Conservation (phyloP, 2,888 invertebrate species). For the Cosmia pyralina region DNA sequence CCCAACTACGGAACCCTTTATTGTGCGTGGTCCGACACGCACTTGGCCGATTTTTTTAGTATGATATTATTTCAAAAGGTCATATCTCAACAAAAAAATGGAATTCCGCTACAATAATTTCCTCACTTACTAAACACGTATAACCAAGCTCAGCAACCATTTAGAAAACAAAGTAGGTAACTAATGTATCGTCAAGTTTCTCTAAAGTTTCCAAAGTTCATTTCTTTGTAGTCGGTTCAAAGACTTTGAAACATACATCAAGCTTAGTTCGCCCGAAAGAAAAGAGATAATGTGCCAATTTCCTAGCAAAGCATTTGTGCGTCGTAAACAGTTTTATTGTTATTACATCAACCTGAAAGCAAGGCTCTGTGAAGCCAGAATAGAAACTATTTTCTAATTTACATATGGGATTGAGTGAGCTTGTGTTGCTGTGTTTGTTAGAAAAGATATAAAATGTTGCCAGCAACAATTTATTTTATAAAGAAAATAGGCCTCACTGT, state of each 20-base stretch:
- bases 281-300: conserved; percentile 46
- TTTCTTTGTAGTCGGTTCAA: conserved; percentile 26
- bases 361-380: conserved; percentile 4
- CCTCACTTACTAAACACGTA: neutral
- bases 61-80: too few species aligned
- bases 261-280: conserved; percentile 24
- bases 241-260: conserved; percentile 23
- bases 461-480: neutral
- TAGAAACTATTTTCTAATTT: conserved; percentile 34
- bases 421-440: conserved; percentile 1
- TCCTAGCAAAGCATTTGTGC: conserved; percentile 29
- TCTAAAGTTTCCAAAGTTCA: conserved; percentile 20
- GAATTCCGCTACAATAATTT: neutral
- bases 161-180: conserved; percentile 11
- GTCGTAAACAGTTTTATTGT: conserved; percentile 61
- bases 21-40: too few species aligned
- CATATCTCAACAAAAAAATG: neutral
- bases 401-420: conserved; percentile 14
- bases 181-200: conserved; percentile 4
- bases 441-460: neutral
- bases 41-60: too few species aligned
- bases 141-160: neutral
- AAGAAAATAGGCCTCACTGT: too few species aligned
- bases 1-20: too few species aligned
- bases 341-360: conserved; percentile 33